Evolutionary conservation across 2,113 vertebrate genomes (phyloP), one percentile per base, ranked within the genome.

Genomic region (Pica pica): DNA sequence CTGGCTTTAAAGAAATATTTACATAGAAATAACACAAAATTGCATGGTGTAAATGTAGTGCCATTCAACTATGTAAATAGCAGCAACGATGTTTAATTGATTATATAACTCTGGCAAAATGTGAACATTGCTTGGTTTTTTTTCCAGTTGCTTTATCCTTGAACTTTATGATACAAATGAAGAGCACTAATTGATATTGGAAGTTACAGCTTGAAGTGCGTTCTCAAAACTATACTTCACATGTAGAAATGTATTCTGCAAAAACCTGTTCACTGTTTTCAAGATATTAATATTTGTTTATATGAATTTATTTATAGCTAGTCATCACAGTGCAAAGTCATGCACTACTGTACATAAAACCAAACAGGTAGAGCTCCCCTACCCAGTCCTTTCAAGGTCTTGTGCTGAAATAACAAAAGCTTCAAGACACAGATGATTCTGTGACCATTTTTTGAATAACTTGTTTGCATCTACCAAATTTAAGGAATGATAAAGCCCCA

Each of bases 1-100:
- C 97, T 97, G 95, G 50, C 28, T 82, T 95, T 97, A 96, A 94
- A 97, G 95, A 98, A 98, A 98, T 98, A 98, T 98, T 98, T 98
- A 98, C 85, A 88, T 46, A 97, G 97, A 98, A 97, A 97, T 97
- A 97, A 96, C 88, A 83, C 16, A 39, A 97, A 96, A 96, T 97
- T 97, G 87, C 59, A 49, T 56, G 73, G 83, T 97, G 86, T 94
- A 98, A 98, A 98, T 97, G 95, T 82, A 94, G 83, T 96, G 97
- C 92, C 95, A 96, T 97, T 97, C 94, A 97, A 95, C 91, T 97
- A 98, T 95, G 90, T 97, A 98, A 98, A 98, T 98, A 98, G 93
- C 94, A 96, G 96, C 87, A 79, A 94, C 97, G 94, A 98, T 98
- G 87, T 98, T 98, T 98, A 97, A 98, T 97, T 97, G 94, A 97